Conservation (phyloP, 2,113 vertebrate genomes). For the Chrysochloris asiatica region DNA sequence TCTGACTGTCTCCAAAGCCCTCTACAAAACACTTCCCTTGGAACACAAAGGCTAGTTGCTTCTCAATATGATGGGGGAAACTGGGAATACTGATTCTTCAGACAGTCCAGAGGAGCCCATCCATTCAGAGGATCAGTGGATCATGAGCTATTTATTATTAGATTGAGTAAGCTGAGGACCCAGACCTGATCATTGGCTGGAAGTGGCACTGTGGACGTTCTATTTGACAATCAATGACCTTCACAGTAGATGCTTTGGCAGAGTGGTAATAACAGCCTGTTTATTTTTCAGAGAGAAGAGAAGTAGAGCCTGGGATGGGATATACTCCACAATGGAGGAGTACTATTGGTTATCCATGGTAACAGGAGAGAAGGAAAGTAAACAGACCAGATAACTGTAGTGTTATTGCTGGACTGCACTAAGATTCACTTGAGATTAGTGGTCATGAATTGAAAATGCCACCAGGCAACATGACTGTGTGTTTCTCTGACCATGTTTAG, state of each 20-base stretch:
- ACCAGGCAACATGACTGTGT: not conserved
- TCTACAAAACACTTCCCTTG: not conserved
- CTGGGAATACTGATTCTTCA: not conserved
- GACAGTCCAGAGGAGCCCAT: not conserved
- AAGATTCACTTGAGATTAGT: not conserved
- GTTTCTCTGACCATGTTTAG: not conserved
- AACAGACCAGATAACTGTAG: not conserved
- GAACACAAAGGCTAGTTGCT: not conserved
- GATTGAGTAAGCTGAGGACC: not conserved
- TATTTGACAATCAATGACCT: not conserved
- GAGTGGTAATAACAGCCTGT: not conserved
- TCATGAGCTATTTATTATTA: not conserved
- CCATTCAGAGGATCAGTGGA: not conserved
- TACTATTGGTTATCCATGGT: not conserved
- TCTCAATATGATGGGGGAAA: not conserved
- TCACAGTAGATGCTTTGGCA: not conserved
- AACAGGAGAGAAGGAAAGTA: not conserved
- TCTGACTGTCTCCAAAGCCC: not conserved
- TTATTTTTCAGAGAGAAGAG: not conserved
- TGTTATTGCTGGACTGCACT: not conserved
- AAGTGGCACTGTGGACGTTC: not conserved
- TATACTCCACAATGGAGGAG: not conserved
- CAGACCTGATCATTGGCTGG: not conserved
- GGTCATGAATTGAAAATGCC: not conserved
- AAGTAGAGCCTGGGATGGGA: not conserved